Evolutionary conservation across 30 jellyfish, hydroid and myxozoan genomes (phyloP).

Genomic region (Haliclystus octoradiatus): DNA sequence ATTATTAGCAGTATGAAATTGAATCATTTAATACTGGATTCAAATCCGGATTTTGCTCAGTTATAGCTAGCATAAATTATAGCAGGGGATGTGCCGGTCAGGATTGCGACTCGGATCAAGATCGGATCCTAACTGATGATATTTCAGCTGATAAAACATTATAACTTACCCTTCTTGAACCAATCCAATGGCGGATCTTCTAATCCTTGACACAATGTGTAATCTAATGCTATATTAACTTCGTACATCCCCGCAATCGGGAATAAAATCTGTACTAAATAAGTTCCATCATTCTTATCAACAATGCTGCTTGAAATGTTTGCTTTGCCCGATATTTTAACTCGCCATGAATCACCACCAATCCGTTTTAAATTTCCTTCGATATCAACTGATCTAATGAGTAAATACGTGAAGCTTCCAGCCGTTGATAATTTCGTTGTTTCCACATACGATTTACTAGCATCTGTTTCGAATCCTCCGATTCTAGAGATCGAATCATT

Average conservation of each 20-base stretch:
- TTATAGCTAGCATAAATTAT: too few species aligned
- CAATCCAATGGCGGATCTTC: constrained; percentile 56
- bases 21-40: too few species aligned
- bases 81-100: too few species aligned
- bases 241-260: constrained; percentile 27
- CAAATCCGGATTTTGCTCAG: too few species aligned
- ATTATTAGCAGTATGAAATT: too few species aligned
- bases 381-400: constrained; percentile 2
- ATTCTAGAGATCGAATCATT: constrained; percentile 2
- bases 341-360: constrained; percentile 60
- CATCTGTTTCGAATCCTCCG: constrained; percentile 19
- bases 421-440: constrained; percentile 25
- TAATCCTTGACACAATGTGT: constrained; percentile 51
- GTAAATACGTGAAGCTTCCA: constrained; percentile 21
- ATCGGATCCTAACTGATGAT: too few species aligned
- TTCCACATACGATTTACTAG: constrained; percentile 12
- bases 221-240: constrained; percentile 33
- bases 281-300: constrained; percentile 54
- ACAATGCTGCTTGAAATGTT: constrained; percentile 16
- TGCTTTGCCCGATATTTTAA: constrained; percentile 41
- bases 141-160: too few species aligned
- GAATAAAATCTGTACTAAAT: constrained; percentile 24
- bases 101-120: too few species aligned
- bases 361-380: constrained; percentile 13
- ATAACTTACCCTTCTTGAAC: constrained; percentile 45